Evolutionary conservation across 2,797 vertebrate genomes (phyloP).

Genomic region (Alfaro cultratus): DNA sequence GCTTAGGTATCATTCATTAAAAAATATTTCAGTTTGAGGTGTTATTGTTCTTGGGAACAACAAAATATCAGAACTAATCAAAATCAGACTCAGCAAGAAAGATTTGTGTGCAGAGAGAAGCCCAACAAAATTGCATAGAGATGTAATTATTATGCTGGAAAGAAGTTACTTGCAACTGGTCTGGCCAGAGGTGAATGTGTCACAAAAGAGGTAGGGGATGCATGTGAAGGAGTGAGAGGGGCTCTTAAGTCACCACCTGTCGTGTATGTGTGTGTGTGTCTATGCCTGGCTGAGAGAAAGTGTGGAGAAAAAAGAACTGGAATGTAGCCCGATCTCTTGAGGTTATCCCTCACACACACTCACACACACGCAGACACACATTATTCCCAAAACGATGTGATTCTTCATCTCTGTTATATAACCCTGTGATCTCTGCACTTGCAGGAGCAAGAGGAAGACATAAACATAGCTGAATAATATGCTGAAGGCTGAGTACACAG

Average conservation of each 20-base stretch:
- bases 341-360: conserved; percentile 21
- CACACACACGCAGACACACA: neutral
- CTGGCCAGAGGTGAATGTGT: conserved; percentile 40
- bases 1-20: neutral
- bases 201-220: conserved; percentile 61
- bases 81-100: neutral
- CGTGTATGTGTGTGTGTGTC: neutral
- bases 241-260: conserved; percentile 81
- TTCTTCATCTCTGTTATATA: conserved; percentile 63
- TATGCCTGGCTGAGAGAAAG: conserved; percentile 22
- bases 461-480: conserved; percentile 19
- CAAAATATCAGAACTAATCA: neutral
- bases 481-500: conserved; percentile 49
- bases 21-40: neutral
- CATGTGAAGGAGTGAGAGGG: conserved; percentile 59
- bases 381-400: conserved; percentile 43
- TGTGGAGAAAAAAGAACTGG: conserved; percentile 56
- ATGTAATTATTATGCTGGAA: conserved; percentile 11
- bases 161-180: conserved; percentile 22
- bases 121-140: neutral
- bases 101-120: neutral
- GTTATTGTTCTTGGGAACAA: neutral
- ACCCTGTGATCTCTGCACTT: conserved; percentile 34
- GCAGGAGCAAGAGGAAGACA: conserved; percentile 37
- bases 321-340: conserved; percentile 66